Evolutionary conservation across 2,797 vertebrate species (phyloP).

Genomic region (Allobates femoralis): DNA sequence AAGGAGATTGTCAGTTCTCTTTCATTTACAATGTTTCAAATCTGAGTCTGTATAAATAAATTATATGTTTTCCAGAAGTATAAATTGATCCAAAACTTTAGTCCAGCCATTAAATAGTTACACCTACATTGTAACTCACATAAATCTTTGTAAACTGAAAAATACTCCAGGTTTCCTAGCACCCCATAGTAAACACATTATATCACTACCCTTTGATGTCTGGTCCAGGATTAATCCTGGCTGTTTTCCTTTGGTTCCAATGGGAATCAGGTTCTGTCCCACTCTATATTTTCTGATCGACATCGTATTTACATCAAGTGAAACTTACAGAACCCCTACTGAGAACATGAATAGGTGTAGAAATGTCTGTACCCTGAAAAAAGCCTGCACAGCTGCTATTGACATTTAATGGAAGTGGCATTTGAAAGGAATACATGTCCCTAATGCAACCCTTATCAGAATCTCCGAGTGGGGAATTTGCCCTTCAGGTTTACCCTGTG

Average conservation of each 20-base stretch:
- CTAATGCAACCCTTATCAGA: conserved; percentile 68
- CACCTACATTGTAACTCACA: background rate
- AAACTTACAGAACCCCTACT: conserved; percentile 64
- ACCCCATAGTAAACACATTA: conserved; percentile 38
- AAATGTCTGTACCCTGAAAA: conserved; percentile 71
- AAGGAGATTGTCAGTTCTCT: no score
- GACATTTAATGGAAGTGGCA: conserved; percentile 70
- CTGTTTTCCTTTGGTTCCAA: conserved; percentile 37
- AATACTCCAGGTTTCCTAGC: background rate
- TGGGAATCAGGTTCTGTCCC: conserved; percentile 41
- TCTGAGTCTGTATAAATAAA: background rate
- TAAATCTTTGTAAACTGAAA: background rate
- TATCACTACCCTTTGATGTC: conserved; percentile 39
- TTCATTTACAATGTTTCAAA: background rate
- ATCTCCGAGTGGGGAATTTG: conserved; percentile 66
- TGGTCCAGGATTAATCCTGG: background rate
- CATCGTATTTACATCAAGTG: conserved; percentile 43
- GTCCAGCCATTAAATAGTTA: background rate
- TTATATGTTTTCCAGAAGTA: background rate
- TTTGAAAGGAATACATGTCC: conserved; percentile 69
- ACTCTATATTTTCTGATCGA: conserved; percentile 41
- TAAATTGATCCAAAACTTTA: background rate
- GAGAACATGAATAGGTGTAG: conserved; percentile 74
- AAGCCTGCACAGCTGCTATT: conserved; percentile 67
- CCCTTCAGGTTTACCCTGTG: conserved; percentile 63